Evolutionary conservation across 2,797 vertebrate genomes (phyloP).

Genomic region (Triplophysa yarkandensis): DNA sequence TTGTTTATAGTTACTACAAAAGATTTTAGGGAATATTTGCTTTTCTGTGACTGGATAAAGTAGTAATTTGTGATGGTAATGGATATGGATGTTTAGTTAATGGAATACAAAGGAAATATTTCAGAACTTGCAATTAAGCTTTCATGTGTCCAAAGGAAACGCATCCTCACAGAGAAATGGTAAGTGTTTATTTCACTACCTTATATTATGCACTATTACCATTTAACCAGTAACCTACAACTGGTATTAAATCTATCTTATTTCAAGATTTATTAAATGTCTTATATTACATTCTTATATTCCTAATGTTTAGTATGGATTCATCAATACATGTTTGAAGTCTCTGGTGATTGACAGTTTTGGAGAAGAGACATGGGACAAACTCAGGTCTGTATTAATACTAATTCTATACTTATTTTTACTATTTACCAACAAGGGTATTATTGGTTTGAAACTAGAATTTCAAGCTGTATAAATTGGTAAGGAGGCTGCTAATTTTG

Average conservation of each 20-base stretch:
- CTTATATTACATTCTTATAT: neutral
- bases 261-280: no score
- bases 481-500: slow-evolving; percentile 11
- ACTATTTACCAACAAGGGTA: neutral
- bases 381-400: slow-evolving; percentile 71
- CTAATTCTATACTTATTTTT: no score
- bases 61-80: neutral
- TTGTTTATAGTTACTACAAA: no score
- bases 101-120: neutral
- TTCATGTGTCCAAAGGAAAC: neutral
- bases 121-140: neutral
- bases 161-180: slow-evolving; percentile 12
- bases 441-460: neutral
- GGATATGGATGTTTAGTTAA: neutral
- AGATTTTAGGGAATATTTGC: no score
- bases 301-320: slow-evolving; percentile 70
- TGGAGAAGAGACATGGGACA: slow-evolving; percentile 75
- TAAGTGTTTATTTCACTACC: neutral
- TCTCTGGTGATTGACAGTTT: slow-evolving; percentile 76
- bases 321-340: slow-evolving; percentile 78
- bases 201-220: no score
- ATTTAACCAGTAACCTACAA: no score
- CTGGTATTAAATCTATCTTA: no score
- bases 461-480: neutral
- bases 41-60: neutral